Base-by-base conservation (phyloP, 2,888 invertebrate genomes). In the Rotaria sp. region DNA sequence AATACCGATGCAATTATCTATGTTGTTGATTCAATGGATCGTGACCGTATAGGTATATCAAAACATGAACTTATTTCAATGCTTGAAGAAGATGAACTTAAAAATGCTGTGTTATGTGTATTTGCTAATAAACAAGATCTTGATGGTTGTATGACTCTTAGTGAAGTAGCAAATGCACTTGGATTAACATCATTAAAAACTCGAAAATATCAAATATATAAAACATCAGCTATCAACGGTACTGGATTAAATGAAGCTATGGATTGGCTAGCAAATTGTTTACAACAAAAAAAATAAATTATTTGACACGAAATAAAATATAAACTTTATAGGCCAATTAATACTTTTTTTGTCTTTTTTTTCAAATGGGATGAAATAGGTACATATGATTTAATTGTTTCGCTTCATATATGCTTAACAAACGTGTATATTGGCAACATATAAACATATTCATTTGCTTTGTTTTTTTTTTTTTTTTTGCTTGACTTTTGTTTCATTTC, bases 1-100 rank as follows among this genome's bases (percentile, higher is more conserved):
- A 99, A 99, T 92, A 99, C 99, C 90, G 99, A 99, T 93, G 99
- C 99, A 90, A 97, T 99, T 89, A 98, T 99, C 90, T 99, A 99
- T 92, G 99, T 99, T 86, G 97, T 98, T 85, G 99, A 99, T 92
- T 98, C 97, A 84, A 97, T 96, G 86, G 99, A 99, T 92, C 94
- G 95, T 38, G 99, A 99, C 93, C 93, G 99, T 92, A 97, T 99
- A 93, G 96, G 97, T 89, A 97, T 98, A 92, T 97, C 97, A 88
- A 98, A 97, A 93, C 96, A 98, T 92, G 98, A 98, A 92, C 93
- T 98, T 88, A 94, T 96, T 88, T 95, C 96, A 89, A 98, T 98
- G 97, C 93, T 98, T 90, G 94, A 96, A 93, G 98, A 99, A 92
- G 98, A 99, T 91, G 99, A 99, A 91, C 92, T 98, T 90, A 95